These are phyloP conservation scores for Menidia beryllina DNA, from an alignment of 2,113 vertebrate species.

Conservation along the genomic window DNA sequence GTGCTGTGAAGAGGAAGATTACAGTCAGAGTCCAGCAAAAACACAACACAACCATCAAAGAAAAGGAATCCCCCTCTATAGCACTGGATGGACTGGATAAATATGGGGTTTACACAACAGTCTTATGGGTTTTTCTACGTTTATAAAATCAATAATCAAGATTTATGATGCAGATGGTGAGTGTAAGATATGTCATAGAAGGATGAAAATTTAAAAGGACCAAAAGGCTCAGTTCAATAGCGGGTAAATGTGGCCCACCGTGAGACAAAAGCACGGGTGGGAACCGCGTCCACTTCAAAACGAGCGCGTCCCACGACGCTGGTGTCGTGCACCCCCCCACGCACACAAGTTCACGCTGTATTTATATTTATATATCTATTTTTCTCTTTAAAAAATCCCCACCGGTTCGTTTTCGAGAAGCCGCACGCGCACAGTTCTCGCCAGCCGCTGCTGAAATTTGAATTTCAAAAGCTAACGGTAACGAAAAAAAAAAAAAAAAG, in stretches of 20 bases:
- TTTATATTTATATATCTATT: no score
- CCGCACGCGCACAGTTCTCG: background rate
- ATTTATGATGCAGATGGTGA: background rate
- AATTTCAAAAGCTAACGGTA: background rate
- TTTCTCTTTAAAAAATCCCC: no score
- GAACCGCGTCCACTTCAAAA: conserved; percentile 42
- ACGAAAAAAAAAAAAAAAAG: background rate
- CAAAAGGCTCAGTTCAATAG: background rate
- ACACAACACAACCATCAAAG: background rate
- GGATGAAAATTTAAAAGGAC: background rate
- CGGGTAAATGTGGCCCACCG: background rate
- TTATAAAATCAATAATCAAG: background rate
- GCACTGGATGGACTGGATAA: conserved; percentile 10
- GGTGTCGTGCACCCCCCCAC: background rate
- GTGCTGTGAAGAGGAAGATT: conserved; percentile 81
- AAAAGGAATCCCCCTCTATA: background rate
- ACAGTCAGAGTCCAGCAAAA: background rate
- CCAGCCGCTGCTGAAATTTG: no score
- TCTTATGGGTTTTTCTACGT: background rate
- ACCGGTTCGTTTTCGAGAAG: no score
- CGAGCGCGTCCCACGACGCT: conserved; percentile 44
- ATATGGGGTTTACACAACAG: conserved; percentile 28
- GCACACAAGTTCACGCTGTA: no score
- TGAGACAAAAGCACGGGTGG: conserved; percentile 66
- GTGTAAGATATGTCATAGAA: background rate